Evolutionary conservation across 2,113 vertebrate genomes (phyloP).

Genomic region (Calyptomena viridis): DNA sequence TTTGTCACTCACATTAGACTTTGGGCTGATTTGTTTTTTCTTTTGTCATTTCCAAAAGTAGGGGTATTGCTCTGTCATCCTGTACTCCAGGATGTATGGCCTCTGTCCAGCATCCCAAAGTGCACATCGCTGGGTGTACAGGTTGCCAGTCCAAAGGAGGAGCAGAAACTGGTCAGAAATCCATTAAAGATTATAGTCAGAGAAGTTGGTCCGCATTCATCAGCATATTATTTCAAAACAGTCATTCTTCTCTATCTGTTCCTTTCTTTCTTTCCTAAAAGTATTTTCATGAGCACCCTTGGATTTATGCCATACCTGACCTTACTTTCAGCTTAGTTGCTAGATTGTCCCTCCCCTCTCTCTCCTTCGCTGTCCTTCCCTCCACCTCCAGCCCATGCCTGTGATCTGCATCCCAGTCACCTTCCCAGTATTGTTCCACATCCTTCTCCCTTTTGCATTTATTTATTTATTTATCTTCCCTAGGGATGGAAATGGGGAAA

Average conservation of each 20-base stretch:
- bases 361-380: not conserved
- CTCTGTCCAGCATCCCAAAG: not conserved
- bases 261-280: not conserved
- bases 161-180: not conserved
- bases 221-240: not conserved
- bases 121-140: not conserved
- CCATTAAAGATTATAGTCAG: not conserved
- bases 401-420: constrained; percentile 53
- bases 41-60: not conserved
- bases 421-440: constrained; percentile 5
- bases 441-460: constrained; percentile 46
- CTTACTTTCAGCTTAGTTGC: not conserved
- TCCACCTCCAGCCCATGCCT: not conserved
- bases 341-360: not conserved
- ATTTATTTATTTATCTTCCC: constrained; percentile 41
- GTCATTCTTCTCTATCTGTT: not conserved
- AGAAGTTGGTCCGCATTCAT: not conserved
- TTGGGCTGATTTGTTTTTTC: not conserved
- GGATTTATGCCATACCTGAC: not conserved
- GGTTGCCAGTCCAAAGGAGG: not conserved
- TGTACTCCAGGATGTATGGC: not conserved
- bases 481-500: not conserved
- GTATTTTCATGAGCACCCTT: not conserved
- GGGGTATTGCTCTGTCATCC: not conserved
- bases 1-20: not conserved